Evolutionary conservation across 2,888 invertebrate genomes (phyloP), one percentile per base, ranked within the genome.

Genomic region (Sesamia inferens): DNA sequence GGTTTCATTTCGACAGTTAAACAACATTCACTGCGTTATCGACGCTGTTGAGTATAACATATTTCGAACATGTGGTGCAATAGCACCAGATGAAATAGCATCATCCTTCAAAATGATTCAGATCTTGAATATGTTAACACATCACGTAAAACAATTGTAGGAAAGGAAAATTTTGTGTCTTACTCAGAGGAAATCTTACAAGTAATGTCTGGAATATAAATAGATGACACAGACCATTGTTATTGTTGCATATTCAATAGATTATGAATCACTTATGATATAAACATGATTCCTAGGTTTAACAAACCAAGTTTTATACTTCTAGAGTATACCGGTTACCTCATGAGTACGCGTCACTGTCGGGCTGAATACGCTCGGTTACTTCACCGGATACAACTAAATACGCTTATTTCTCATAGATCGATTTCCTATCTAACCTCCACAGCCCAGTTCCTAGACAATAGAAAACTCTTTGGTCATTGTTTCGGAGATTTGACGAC

Each of bases 211-310:
- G 54, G 74, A 83, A 83, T 83, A 81, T 71, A 76, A 81, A 83
- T 72, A 62, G 62, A 76, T 78, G 81, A 78, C 71, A 83, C 81
- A 81, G 44, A 68, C 75, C 69, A 81, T 74, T 81, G 71, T 81
- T 75, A 31, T 31, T 31, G 31, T 31, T 31, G 81, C 71, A 67
- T 78, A 78, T 71, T 67, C 68, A 81, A 80, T 71, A 42, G 22
- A 31, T 54, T 57, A 71, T 75, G 78, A 81, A 61, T 81, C 78
- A 81, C 47, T 51, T 22, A 74, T 57, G 59, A 61, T 75, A 69
- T 39, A 62, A 69, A 78, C 74, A 63, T 67, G 75, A 71, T 81
- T 74, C 68, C 74, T 78, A 68, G 62, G 66, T 78, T 69, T 74
- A 67, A 74, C 59, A 61, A 65, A 11, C 59, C 24, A 57, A 7